A percentile compares a stretch with the other conserved stretches of the same genome.
phyloP scores from a whole-genome alignment of 30 jellyfish, hydroid and myxozoan genomes.

The Aurelia aurita complex sp. Pacific region DNA sequence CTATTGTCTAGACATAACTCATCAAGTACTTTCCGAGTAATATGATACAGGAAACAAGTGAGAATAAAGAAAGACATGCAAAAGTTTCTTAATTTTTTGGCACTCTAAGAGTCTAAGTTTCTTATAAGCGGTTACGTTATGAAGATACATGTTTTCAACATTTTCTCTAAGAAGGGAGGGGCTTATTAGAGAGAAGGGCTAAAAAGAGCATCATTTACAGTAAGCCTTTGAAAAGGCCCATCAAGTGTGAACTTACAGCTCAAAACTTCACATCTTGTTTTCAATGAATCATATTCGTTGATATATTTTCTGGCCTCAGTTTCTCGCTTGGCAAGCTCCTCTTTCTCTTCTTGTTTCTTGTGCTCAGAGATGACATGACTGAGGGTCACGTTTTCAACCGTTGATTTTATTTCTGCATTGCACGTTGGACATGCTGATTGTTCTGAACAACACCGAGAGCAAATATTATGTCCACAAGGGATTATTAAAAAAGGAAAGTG shows the following conservation, averaged over 20 bases:
- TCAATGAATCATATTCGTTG: constrained; percentile 66
- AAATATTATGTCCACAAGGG: constrained; percentile 75
- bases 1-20: no score
- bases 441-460: constrained; percentile 47
- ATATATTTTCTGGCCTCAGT: constrained; percentile 55
- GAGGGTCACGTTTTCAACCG: constrained; percentile 45
- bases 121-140: no score
- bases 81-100: no score
- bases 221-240: no score
- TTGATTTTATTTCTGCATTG: constrained; percentile 36
- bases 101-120: no score
- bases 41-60: no score
- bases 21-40: no score
- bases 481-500: constrained; percentile 41
- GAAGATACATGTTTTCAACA: no score
- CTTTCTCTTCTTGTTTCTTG: constrained; percentile 42
- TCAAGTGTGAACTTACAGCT: constrained; percentile 36
- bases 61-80: no score
- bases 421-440: constrained; percentile 53
- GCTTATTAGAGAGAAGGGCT: no score
- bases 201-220: no score
- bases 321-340: constrained; percentile 50
- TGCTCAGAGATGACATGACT: constrained; percentile 45
- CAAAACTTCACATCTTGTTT: constrained; percentile 59
- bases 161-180: no score